Conservation (phyloP, 1,140 invertebrate species). For the Eufriesea mexicana region DNA sequence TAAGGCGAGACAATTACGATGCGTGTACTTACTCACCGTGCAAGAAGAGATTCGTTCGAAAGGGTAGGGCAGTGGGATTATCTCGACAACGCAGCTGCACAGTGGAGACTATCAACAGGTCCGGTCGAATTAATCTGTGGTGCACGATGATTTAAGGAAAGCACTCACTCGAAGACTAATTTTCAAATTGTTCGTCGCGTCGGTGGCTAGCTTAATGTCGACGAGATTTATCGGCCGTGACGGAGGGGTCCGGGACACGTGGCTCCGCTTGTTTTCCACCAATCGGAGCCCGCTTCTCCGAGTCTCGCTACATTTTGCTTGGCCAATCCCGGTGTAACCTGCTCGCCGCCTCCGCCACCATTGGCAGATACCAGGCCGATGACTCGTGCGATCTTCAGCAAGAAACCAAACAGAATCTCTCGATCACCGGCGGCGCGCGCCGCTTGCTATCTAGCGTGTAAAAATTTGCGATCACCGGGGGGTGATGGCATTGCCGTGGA, state of each 20-base stretch:
- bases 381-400: constrained; percentile 16
- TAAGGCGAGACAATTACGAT: neutral
- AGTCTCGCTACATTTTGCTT: constrained; percentile 5
- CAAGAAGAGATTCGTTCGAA: neutral
- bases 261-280: constrained; percentile 34
- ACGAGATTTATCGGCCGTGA: constrained; percentile 19
- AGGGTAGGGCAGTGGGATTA: neutral
- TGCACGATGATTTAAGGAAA: neutral
- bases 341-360: constrained; percentile 18
- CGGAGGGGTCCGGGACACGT: constrained; percentile 20
- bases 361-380: constrained; percentile 58
- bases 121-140: neutral
- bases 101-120: neutral
- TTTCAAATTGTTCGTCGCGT: constrained; percentile 13
- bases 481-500: constrained; percentile 12
- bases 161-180: neutral
- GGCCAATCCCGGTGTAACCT: constrained; percentile 40
- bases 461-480: constrained; percentile 1
- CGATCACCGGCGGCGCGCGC: neutral
- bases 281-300: constrained; percentile 15
- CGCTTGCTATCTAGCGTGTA: neutral
- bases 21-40: neutral
- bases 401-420: neutral
- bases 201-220: constrained; percentile 14
- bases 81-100: neutral